Evolutionary conservation across 2,888 invertebrate genomes (phyloP), one percentile per base, ranked within the genome.

Genomic region (Amphimallon solstitiale): DNA sequence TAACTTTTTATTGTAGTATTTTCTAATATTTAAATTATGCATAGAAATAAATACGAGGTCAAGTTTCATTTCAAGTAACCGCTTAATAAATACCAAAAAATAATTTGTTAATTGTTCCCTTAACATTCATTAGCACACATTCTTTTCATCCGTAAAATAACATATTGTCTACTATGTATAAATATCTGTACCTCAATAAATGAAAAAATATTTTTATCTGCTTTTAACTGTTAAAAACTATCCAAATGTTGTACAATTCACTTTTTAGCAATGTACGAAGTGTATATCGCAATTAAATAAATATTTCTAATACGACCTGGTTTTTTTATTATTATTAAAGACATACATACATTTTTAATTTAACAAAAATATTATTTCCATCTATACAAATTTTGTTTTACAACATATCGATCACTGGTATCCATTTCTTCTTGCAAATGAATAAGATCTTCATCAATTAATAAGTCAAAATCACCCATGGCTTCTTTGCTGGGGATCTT

Each of bases 371-470:
- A 60, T 75, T 72, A 79, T 71, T 78, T 80, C 79, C 78, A 80
- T 68, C 76, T 77, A 56, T 72, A 76, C 54, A 68, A 69, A 56
- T 70, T 72, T 14, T 69, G 52, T 71, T 70, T 66, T 45, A 60
- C 52, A 34, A 70, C 43, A 52, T 70, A 68, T 54, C 70, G 63
- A 3, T 70, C 67, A 10, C 49, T 63, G 59, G 66, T 70, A 19
- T 74, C 74, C 64, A 73, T 73, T 48, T 79, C 78, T 10, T 72
- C 88, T 17, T 90, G 90, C 75, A 89, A 90, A 64, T 88, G 86
- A 1, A 90, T 85, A 67, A 92, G 78, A 72, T 95, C 94, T 82
- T 95, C 95, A 76, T 95, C 94, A 59, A 95, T 86, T 6, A 95
- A 83, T 38, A 94, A 81, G 75, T 95, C 94, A 78, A 95, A 95